phyloP scores from a whole-genome alignment of 1,140 invertebrate species.

The Drosophila grimshawi region DNA sequence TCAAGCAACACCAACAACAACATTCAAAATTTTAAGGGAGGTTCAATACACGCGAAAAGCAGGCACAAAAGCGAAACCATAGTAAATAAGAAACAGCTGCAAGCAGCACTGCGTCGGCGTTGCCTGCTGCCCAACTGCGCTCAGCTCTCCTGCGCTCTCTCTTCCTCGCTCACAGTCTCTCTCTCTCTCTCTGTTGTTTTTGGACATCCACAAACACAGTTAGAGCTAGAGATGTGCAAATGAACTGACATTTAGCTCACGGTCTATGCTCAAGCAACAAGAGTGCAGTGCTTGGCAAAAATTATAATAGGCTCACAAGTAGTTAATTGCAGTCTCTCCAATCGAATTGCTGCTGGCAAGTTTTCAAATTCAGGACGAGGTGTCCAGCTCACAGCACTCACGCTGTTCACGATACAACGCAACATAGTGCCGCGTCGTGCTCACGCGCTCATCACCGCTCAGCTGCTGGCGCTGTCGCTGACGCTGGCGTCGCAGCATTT shows the following conservation, averaged over 20 bases:
- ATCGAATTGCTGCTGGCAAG: no score
- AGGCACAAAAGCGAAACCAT: slow-evolving; percentile 72
- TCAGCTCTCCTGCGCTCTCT: slow-evolving; percentile 22
- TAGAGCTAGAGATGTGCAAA: slow-evolving; percentile 40
- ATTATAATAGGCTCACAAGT: background rate
- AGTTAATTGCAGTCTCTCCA: no score
- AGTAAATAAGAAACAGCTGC: slow-evolving; percentile 82
- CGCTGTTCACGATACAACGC: background rate
- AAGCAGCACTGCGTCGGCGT: slow-evolving; percentile 42
- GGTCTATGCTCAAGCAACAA: background rate
- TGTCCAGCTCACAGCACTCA: background rate
- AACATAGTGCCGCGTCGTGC: slow-evolving; percentile 5
- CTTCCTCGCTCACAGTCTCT: background rate
- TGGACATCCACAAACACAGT: slow-evolving; percentile 17
- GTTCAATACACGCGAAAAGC: slow-evolving; percentile 71
- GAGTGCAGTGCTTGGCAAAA: background rate
- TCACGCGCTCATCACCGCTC: slow-evolving; percentile 32
- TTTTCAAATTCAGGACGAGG: background rate
- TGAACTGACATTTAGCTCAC: background rate
- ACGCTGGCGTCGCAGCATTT: slow-evolving; percentile 34
- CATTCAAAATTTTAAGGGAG: slow-evolving; percentile 67
- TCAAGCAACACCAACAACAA: slow-evolving; percentile 42
- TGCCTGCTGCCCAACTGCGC: slow-evolving; percentile 29
- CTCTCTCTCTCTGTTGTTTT: background rate
- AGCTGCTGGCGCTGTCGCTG: slow-evolving; percentile 25